Percentiles rank a stretch among this genome's conserved stretches.
phyloP scores from a whole-genome alignment of 1,140 invertebrate species.

The Luehdorfia chinensis region DNA sequence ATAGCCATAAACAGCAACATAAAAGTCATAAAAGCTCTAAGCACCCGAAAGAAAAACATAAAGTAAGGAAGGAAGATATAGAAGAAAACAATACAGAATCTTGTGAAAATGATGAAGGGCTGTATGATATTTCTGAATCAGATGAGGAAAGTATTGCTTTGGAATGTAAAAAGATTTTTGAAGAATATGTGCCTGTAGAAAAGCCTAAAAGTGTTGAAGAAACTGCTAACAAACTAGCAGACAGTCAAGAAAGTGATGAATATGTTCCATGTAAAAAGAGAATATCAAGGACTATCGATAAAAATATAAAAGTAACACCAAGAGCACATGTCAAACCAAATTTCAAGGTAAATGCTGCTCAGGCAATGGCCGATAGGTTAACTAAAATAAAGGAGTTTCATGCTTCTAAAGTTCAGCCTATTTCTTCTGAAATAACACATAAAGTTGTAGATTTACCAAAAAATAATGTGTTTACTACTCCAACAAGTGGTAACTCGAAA shows the following conservation, averaged over 20 bases:
- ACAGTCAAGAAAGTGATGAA: constrained; percentile 43
- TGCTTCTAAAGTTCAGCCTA: constrained; percentile 42
- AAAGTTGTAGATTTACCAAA: constrained; percentile 34
- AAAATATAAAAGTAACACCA: constrained; percentile 49
- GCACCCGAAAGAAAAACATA: constrained; percentile 42
- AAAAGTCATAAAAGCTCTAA: constrained; percentile 41
- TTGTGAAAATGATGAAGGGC: constrained; percentile 34
- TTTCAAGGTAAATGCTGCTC: constrained; percentile 66
- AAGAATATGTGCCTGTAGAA: constrained; percentile 68
- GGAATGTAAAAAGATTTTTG: constrained; percentile 75
- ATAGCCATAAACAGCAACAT: constrained; percentile 21
- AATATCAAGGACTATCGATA: constrained; percentile 62
- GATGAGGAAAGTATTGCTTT: constrained; percentile 69
- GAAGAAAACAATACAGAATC: constrained; percentile 28
- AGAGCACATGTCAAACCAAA: constrained; percentile 60
- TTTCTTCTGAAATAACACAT: constrained; percentile 26
- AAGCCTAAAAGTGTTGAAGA: constrained; percentile 42
- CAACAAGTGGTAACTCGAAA: constrained; percentile 46
- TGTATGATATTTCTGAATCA: constrained; percentile 57
- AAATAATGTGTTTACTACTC: constrained; percentile 26
- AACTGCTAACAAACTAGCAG: constrained; percentile 30
- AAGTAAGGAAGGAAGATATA: constrained; percentile 34
- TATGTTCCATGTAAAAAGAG: constrained; percentile 64
- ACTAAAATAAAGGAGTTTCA: constrained; percentile 71
- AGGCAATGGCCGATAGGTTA: constrained; percentile 66